Evolutionary conservation across 2,113 vertebrate genomes (phyloP).

Genomic region (Vidua macroura): DNA sequence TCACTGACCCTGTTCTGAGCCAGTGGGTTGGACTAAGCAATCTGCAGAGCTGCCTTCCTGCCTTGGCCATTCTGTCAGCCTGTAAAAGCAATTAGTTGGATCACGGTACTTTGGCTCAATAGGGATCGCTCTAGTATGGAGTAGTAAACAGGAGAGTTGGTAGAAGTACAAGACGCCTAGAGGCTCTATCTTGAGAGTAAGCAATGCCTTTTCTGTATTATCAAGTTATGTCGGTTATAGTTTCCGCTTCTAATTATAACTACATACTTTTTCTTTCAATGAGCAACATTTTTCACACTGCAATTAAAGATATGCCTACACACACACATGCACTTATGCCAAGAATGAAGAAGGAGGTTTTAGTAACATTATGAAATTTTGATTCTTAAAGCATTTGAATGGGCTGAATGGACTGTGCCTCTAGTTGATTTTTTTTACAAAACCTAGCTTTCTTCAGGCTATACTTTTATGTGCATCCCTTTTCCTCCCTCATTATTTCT

Average conservation of each 20-base stretch:
- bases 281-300: not conserved
- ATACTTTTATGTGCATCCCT: not conserved
- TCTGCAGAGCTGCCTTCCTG: not conserved
- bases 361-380: not conserved
- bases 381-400: not conserved
- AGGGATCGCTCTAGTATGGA: not conserved
- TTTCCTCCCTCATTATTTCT: not conserved
- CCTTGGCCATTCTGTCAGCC: not conserved
- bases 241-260: slow-evolving; percentile 22
- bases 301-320: not conserved
- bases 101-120: not conserved
- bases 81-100: not conserved
- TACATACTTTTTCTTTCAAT: not conserved
- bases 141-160: not conserved
- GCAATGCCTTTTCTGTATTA: not conserved
- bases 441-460: not conserved
- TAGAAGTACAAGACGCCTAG: not conserved
- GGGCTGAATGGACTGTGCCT: not conserved
- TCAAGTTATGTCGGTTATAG: not conserved
- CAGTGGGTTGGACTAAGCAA: not conserved
- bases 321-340: not conserved
- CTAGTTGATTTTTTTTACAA: not conserved
- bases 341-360: not conserved
- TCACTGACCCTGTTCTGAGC: not conserved
- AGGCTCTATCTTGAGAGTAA: not conserved